phyloP scores from a whole-genome alignment of 2,797 vertebrate genomes.

The Anisognathus igniventris region DNA sequence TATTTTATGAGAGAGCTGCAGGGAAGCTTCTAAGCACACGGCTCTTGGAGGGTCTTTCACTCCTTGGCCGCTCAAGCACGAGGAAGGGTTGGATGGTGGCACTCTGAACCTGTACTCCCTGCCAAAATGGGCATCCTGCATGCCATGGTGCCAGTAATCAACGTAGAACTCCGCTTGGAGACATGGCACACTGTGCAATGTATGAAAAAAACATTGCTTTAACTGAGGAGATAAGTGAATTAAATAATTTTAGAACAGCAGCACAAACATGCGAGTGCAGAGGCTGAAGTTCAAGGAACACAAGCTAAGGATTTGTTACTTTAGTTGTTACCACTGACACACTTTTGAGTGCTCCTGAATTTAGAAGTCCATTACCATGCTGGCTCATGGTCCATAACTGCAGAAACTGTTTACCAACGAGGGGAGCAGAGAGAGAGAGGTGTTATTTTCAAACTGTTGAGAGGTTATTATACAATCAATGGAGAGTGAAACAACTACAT shows the following conservation, averaged over 20 bases:
- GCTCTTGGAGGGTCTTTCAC: not conserved
- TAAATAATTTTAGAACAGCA: not conserved
- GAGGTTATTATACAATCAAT: not conserved
- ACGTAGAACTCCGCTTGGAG: rapidly evolving
- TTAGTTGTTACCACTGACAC: not conserved
- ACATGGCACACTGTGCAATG: not conserved
- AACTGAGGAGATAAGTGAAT: not conserved
- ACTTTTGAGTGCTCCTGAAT: not conserved
- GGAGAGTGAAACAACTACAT: not conserved
- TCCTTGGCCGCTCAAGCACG: not conserved
- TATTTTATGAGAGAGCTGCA: not conserved
- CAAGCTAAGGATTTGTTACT: not conserved
- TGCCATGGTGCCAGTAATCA: not conserved
- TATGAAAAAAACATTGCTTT: not conserved
- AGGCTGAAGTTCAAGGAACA: not conserved
- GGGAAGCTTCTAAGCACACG: not conserved
- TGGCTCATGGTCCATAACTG: not conserved
- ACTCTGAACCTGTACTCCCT: not conserved
- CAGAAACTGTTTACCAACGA: not conserved
- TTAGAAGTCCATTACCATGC: not conserved
- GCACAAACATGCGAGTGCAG: not conserved
- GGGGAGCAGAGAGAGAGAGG: not conserved
- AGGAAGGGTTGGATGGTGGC: not conserved
- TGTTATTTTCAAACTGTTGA: not conserved
- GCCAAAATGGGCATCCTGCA: not conserved